These are phyloP conservation scores for cattle (Bos taurus) DNA, from an alignment of 2,113 vertebrate genomes.

Conservation along the genomic window DNA sequence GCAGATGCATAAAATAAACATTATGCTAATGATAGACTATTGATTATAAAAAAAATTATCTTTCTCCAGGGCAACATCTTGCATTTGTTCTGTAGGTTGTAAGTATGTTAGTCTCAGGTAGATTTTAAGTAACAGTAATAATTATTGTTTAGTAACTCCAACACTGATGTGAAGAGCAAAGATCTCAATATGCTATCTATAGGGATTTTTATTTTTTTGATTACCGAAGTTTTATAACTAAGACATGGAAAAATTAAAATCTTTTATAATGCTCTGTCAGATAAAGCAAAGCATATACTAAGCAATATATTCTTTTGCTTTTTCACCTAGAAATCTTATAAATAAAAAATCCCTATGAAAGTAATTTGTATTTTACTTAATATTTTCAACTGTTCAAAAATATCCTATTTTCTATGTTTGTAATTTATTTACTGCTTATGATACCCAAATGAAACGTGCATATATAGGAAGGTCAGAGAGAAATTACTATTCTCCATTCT, in stretches of 20 bases:
- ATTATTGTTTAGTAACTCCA: constrained; percentile 38
- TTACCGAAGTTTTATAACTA: neutral
- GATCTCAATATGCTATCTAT: neutral
- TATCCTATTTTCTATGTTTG: neutral
- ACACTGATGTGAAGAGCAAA: constrained; percentile 8
- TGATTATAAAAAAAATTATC: constrained; percentile 60
- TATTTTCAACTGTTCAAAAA: neutral
- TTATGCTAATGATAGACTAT: constrained; percentile 62
- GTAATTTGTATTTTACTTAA: neutral
- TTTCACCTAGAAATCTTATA: neutral
- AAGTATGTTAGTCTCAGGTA: neutral
- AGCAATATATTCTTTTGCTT: neutral
- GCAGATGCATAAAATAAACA: constrained; percentile 65
- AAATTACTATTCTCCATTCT: neutral
- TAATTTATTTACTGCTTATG: neutral
- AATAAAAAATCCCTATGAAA: neutral
- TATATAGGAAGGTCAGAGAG: neutral
- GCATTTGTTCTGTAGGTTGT: constrained; percentile 27
- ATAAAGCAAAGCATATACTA: neutral
- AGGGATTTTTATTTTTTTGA: neutral
- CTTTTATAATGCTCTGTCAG: neutral
- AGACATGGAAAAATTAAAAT: neutral
- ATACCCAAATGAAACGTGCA: neutral
- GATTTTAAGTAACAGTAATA: constrained; percentile 33
- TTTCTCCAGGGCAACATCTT: constrained; percentile 35